phyloP scores from a whole-genome alignment of 2,797 vertebrate species.

The Spheniscus humboldti region DNA sequence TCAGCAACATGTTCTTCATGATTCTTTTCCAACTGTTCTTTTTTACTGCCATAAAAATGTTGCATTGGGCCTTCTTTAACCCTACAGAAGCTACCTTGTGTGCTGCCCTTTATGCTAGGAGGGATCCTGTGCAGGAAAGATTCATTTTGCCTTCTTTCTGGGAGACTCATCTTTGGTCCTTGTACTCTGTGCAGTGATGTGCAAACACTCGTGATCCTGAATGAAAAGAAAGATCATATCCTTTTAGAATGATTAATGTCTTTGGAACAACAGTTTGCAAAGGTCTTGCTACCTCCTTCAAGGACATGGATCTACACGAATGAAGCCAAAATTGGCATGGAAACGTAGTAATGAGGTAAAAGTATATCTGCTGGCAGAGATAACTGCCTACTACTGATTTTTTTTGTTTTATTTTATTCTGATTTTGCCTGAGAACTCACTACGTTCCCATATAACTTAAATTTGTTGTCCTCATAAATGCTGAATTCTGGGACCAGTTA shows the following conservation, averaged over 20 bases:
- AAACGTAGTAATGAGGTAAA: neutral
- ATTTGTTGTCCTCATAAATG: neutral
- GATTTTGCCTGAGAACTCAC: neutral
- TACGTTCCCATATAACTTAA: neutral
- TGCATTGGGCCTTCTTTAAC: neutral
- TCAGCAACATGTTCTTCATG: neutral
- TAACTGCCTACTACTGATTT: neutral
- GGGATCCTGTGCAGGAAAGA: neutral
- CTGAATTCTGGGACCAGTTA: neutral
- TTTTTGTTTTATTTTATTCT: neutral
- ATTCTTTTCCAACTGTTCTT: neutral
- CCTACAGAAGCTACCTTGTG: neutral
- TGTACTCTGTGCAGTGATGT: slow-evolving; percentile 10
- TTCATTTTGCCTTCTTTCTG: slow-evolving; percentile 25
- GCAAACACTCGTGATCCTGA: slow-evolving; percentile 27
- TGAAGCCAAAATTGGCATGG: neutral
- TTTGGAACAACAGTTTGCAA: neutral
- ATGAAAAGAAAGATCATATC: neutral
- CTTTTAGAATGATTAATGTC: neutral
- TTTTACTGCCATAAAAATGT: neutral
- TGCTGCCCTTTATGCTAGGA: neutral
- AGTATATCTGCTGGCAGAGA: neutral
- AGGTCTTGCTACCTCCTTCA: neutral
- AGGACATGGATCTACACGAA: neutral
- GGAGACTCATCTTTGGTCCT: slow-evolving; percentile 31